A percentile compares a stretch with the other conserved stretches of the same genome.
Conservation (phyloP, 2,113 vertebrate genomes). For the Epinephelus cyanopodus region DNA sequence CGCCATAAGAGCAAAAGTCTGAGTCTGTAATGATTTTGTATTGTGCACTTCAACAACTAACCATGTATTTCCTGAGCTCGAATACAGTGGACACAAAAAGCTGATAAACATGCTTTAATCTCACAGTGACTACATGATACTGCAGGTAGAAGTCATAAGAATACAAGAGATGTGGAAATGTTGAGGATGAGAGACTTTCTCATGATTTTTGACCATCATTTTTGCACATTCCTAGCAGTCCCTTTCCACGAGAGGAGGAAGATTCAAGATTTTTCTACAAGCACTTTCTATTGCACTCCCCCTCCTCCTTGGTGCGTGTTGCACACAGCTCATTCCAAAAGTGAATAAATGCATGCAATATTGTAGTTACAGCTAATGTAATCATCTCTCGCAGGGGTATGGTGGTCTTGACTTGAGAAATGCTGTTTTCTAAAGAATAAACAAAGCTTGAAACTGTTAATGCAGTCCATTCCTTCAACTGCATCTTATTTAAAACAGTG, state of each 20-base stretch:
- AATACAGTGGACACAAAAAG: neutral
- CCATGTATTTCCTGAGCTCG: neutral
- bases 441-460: conserved; percentile 52
- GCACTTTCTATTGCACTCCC: conserved; percentile 58
- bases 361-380: conserved; percentile 41
- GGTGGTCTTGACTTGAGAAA: conserved; percentile 52
- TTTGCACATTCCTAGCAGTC: conserved; percentile 60
- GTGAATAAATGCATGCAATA: conserved; percentile 56
- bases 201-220: conserved; percentile 23
- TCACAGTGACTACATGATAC: neutral
- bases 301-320: conserved; percentile 65
- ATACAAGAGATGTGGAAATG: conserved; percentile 17
- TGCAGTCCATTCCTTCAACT: neutral
- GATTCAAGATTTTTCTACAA: conserved; percentile 27
- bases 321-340: conserved; percentile 61
- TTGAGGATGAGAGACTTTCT: conserved; percentile 13
- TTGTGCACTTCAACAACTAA: conserved; percentile 22
- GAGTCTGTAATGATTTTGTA: neutral
- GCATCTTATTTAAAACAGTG: neutral
- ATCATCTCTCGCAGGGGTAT: conserved; percentile 48
- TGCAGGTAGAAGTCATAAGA: neutral
- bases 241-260: conserved; percentile 45
- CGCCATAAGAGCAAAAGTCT: neutral
- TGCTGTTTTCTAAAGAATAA: conserved; percentile 71
- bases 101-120: conserved; percentile 6